Evolutionary conservation across 2,113 vertebrate genomes (phyloP), one percentile per base, ranked within the genome.

Genomic region (Callocephalon fimbriatum): DNA sequence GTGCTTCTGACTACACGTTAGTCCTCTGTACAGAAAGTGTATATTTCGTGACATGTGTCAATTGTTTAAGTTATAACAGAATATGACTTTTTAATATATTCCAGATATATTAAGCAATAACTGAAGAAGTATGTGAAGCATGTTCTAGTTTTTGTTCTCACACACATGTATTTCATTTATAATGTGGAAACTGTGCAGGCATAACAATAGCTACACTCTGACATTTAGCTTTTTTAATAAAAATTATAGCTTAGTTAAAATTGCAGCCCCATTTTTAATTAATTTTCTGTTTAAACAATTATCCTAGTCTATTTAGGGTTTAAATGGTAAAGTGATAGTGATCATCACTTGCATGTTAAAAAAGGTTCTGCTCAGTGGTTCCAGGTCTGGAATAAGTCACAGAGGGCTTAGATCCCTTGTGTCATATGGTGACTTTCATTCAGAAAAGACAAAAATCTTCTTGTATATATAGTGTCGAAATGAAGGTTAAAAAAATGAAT

Each of bases 91-190:
- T 92, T 95, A 90, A 96, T 94, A 48, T 83, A 83, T 93, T 95
- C 94, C 95, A 97, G 86, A 87, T 84, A 93, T 42, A 23, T 81
- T 81, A 95, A 76, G 76, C 86, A 96, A 72, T 76, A 93, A 58
- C 53, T 72, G 68, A 91, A 88, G 65, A 88, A 95, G 51, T 91
- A 92, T 92, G 76, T 68, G 31, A 40, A 81, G 40, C 56, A 65
- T 87, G 66, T 68, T 93, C 79, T 92, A 84, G 47, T 75, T 94
- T 95, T 92, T 86, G 56, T 95, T 91, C 6, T 5, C 48, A 86
- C 66, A 65, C 91, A 94, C 50, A 61, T 68, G 72, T 75, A 75
- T 93, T 96, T 92, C 92, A 96, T 92, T 96, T 95, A 91, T 78
- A 48, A 91, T 32, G 73, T 84, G 65, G 88, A 95, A 78, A 95